Percentiles rank a stretch among this genome's conserved stretches.
phyloP scores from a whole-genome alignment of 2,113 vertebrate species.

The Notarius quadriscutis region DNA sequence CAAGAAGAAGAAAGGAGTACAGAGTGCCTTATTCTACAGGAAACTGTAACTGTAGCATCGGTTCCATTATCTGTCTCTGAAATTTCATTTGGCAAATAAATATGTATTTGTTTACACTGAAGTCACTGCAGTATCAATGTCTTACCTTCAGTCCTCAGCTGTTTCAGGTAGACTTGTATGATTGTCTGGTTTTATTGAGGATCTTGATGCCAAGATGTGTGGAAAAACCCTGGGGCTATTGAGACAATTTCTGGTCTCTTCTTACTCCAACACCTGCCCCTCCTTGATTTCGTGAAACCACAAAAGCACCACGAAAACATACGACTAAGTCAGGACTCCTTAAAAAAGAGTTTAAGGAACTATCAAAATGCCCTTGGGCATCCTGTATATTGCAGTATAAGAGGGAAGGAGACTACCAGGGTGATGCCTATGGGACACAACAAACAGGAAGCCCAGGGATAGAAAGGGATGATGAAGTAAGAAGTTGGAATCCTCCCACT shows the following conservation, averaged over 20 bases:
- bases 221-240: neutral
- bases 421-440: neutral
- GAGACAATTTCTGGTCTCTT: neutral
- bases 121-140: neutral
- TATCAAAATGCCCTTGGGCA: neutral
- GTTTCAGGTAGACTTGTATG: neutral
- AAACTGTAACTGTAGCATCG: neutral
- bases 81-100: neutral
- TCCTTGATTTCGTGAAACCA: neutral
- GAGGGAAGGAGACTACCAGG: neutral
- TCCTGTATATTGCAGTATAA: neutral
- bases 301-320: constrained; percentile 7
- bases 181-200: constrained; percentile 19
- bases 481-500: neutral
- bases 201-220: neutral
- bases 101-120: constrained; percentile 6
- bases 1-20: neutral
- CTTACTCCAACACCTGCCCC: neutral
- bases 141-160: neutral
- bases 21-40: neutral
- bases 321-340: neutral
- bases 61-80: neutral
- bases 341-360: neutral
- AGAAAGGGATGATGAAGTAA: neutral
- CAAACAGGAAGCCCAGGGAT: neutral